Evolutionary conservation across 2,888 invertebrate genomes (phyloP).

Genomic region (Tupiocoris notatus): DNA sequence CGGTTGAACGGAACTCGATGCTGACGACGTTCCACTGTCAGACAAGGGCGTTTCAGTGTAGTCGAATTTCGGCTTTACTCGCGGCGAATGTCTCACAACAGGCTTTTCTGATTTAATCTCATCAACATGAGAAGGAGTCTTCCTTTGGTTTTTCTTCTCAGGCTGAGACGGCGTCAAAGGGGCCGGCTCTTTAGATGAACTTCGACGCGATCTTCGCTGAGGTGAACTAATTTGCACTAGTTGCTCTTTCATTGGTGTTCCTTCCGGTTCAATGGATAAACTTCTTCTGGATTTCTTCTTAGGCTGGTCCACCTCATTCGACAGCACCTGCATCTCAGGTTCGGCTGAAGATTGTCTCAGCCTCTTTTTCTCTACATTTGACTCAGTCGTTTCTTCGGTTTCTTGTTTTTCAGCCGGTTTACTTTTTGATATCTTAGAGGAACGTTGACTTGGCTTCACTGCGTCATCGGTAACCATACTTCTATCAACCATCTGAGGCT

Average conservation of each 20-base stretch:
- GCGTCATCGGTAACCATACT: conserved; percentile 13
- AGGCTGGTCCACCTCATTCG: neutral
- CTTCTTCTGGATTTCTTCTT: neutral
- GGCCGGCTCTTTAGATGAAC: neutral
- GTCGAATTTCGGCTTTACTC: neutral
- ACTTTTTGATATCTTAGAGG: neutral
- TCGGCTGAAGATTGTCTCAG: conserved; percentile 2
- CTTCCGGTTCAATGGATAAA: conserved; percentile 7
- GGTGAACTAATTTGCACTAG: neutral
- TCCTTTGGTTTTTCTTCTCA: neutral
- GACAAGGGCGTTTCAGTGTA: neutral
- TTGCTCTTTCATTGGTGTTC: neutral
- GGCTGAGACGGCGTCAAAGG: neutral
- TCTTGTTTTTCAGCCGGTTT: neutral
- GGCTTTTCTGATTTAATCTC: neutral
- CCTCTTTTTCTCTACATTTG: neutral
- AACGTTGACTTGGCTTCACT: neutral
- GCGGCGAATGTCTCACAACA: neutral
- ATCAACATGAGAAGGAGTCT: too few relatives aligned
- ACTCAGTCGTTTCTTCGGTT: neutral
- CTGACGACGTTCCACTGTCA: neutral
- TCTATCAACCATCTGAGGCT: conserved; percentile 10
- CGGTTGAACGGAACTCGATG: neutral
- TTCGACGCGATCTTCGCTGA: neutral
- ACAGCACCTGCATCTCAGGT: neutral